Percentiles rank a stretch among this genome's conserved stretches.
These are phyloP conservation scores for Drosophila oshimai DNA, from an alignment of 1,140 invertebrate species.

Conservation along the genomic window DNA sequence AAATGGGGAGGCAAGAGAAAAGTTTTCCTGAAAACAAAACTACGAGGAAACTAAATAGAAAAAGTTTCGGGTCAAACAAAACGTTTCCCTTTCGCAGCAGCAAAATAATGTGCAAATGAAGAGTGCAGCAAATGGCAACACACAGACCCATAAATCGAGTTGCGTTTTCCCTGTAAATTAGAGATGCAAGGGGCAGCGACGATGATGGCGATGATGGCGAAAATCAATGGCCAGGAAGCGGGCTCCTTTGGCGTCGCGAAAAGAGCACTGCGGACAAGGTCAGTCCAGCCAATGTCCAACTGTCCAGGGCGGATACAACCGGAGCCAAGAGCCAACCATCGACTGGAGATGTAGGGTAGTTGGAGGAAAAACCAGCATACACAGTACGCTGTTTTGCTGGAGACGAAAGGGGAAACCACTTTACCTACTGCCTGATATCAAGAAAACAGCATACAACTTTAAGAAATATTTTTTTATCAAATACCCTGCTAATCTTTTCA, in stretches of 20 bases:
- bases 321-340: slow-evolving; percentile 13
- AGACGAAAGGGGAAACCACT: background rate
- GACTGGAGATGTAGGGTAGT: no score
- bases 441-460: background rate
- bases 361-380: no score
- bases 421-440: background rate
- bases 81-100: slow-evolving; percentile 24
- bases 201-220: slow-evolving; percentile 13
- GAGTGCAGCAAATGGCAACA: slow-evolving; percentile 6
- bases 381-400: no score
- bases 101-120: slow-evolving; percentile 41
- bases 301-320: slow-evolving; percentile 27
- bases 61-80: slow-evolving; percentile 46
- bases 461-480: no score
- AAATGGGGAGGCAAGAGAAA: slow-evolving; percentile 3
- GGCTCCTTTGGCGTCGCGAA: slow-evolving; percentile 12
- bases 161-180: slow-evolving; percentile 58
- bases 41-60: slow-evolving; percentile 44
- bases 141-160: slow-evolving; percentile 52
- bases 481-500: no score
- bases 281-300: slow-evolving; percentile 39
- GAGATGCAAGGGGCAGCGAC: slow-evolving; percentile 1
- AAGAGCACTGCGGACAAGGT: slow-evolving; percentile 42
- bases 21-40: slow-evolving; percentile 47
- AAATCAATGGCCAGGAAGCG: slow-evolving; percentile 66